Evolutionary conservation across 2,888 invertebrate species (phyloP).

Genomic region (Lasioglossum calceatum): DNA sequence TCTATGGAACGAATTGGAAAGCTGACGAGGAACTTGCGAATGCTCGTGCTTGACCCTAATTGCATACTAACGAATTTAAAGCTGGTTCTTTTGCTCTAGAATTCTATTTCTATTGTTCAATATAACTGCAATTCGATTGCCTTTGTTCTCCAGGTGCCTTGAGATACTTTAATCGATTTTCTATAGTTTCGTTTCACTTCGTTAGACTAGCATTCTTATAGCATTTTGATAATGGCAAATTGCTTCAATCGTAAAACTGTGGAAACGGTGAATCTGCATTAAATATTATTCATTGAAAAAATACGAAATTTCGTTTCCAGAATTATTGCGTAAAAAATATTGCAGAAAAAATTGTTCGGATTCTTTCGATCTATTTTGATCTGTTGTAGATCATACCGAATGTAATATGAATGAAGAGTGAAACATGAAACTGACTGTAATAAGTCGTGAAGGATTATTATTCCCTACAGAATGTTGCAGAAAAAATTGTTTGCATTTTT

Average conservation of each 20-base stretch:
- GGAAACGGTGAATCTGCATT: not conserved
- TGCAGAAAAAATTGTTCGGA: no score
- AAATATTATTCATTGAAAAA: not conserved
- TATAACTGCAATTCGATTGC: not conserved
- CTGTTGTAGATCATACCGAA: no score
- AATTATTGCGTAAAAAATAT: no score
- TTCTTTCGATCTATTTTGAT: no score
- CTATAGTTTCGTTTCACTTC: not conserved
- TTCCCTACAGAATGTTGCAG: no score
- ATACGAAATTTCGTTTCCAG: no score
- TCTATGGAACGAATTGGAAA: not conserved
- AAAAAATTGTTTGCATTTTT: no score
- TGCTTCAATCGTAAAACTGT: not conserved
- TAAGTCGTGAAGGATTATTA: no score
- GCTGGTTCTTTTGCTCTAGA: not conserved
- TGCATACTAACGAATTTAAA: not conserved
- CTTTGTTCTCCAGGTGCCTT: not conserved
- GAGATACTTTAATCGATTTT: not conserved
- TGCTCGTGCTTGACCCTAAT: not conserved
- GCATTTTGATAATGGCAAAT: not conserved
- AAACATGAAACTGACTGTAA: no score
- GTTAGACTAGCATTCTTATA: not conserved
- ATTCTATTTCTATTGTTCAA: not conserved
- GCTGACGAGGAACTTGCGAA: not conserved
- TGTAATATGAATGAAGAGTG: no score